Evolutionary conservation across 1,140 invertebrate species (phyloP).

Genomic region (Megalonaias nervosa): DNA sequence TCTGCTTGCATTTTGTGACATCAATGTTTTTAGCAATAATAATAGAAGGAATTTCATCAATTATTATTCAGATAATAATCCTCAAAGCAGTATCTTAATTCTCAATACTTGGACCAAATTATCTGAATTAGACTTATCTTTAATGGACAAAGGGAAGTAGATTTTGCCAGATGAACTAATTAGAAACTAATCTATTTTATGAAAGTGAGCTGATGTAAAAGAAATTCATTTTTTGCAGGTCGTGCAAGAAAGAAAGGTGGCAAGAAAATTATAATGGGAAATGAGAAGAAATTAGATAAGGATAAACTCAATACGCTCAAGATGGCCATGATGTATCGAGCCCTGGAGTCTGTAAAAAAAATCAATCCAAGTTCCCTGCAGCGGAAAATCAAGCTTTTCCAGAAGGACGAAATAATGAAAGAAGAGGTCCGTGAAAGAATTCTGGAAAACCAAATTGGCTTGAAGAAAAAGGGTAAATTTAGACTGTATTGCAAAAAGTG

Average conservation of each 20-base stretch:
- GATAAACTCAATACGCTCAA: constrained; percentile 27
- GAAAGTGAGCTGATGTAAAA: no score
- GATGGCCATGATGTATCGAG: constrained; percentile 26
- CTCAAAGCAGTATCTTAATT: no score
- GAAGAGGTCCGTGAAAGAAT: constrained; percentile 4
- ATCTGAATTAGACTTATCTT: no score
- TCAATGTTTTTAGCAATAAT: no score
- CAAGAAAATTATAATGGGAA: constrained; percentile 7
- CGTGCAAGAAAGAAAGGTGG: constrained; percentile 15
- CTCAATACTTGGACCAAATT: no score
- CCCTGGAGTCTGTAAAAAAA: constrained; percentile 8
- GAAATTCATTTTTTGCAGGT: not conserved
- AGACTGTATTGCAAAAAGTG: constrained; percentile 18
- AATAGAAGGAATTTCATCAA: no score
- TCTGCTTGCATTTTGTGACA: no score
- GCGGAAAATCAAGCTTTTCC: constrained; percentile 11
- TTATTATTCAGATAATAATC: no score
- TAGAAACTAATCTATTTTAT: no score
- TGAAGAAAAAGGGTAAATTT: constrained; percentile 12
- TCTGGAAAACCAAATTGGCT: constrained; percentile 11
- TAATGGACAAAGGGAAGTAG: no score
- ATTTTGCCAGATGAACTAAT: no score
- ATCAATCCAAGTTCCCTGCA: constrained; percentile 1
- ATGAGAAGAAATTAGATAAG: constrained; percentile 16
- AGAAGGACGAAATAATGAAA: constrained; percentile 24